Percentiles rank a stretch among this genome's conserved stretches.
These are phyloP conservation scores for Epizoanthus fatuus DNA, from an alignment of 92 coral and sea anemone genomes.

Conservation along the genomic window DNA sequence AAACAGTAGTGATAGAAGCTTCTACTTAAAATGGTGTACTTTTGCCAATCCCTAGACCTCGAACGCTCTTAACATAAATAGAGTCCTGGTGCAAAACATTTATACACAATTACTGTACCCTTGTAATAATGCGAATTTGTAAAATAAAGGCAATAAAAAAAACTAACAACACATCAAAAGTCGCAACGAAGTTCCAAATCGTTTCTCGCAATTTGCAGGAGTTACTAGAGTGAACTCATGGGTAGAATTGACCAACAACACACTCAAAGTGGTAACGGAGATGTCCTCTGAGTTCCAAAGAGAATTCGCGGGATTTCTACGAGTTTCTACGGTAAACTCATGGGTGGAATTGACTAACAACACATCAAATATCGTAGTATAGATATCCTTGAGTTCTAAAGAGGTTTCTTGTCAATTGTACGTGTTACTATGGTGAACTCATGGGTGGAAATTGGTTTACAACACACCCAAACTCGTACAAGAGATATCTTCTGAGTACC, in stretches of 20 bases:
- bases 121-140: too few species aligned
- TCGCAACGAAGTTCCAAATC: background rate
- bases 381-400: background rate
- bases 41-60: too few species aligned
- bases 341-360: background rate
- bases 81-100: too few species aligned
- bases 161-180: background rate
- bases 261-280: background rate
- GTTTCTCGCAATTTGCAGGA: background rate
- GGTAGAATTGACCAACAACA: slow-evolving; percentile 1
- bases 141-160: too few species aligned
- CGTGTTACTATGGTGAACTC: too few species aligned
- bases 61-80: too few species aligned
- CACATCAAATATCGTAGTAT: background rate
- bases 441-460: background rate
- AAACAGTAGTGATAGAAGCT: too few species aligned
- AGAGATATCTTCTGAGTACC: too few species aligned
- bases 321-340: background rate
- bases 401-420: background rate
- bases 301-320: background rate
- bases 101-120: too few species aligned
- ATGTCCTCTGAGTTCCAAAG: background rate
- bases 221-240: background rate
- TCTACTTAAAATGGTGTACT: too few species aligned
- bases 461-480: too few species aligned